These are phyloP conservation scores for Conus betulinus DNA, from an alignment of 1,140 invertebrate genomes.

Conservation along the genomic window DNA sequence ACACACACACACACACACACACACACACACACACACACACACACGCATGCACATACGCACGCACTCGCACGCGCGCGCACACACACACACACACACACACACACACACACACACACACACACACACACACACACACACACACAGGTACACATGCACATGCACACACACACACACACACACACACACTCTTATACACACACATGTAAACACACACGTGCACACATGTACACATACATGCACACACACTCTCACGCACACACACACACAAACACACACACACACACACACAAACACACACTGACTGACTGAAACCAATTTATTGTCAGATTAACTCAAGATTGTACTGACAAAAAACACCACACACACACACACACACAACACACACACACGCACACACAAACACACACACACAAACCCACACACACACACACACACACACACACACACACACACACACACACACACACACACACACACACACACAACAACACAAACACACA, in stretches of 20 bases:
- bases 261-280: neutral
- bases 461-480: neutral
- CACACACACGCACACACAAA: neutral
- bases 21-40: neutral
- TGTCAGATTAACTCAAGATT: too few relatives aligned
- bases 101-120: constrained; percentile 2
- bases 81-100: neutral
- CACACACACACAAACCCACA: neutral
- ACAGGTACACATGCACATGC: neutral
- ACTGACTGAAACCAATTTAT: too few relatives aligned
- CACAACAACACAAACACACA: neutral
- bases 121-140: neutral
- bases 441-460: neutral
- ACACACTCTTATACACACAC: too few relatives aligned
- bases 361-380: constrained; percentile 8
- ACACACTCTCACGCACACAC: neutral
- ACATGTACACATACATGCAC: neutral
- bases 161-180: neutral
- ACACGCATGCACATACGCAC: neutral
- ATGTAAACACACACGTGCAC: neutral
- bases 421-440: neutral
- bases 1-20: neutral
- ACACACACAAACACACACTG: neutral
- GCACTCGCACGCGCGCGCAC: neutral
- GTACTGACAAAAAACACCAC: too few relatives aligned